A percentile compares a stretch with the other conserved stretches of the same genome.
Evolutionary conservation across 2,113 vertebrate genomes (phyloP).

Genomic region (Chascanopsetta lugubris): DNA sequence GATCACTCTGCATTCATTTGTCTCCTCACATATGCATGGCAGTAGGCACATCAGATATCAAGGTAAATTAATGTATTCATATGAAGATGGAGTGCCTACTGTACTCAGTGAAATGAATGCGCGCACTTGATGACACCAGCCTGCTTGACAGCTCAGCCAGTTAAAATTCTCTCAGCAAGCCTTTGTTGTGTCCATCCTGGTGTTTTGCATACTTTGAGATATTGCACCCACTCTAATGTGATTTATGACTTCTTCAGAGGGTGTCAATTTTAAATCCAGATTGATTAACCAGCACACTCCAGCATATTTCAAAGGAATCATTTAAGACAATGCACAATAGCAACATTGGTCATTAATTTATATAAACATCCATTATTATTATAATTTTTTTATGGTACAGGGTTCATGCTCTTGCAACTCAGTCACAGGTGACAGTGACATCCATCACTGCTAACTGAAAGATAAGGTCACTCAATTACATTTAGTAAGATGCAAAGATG

Average conservation of each 20-base stretch:
- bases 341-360: no score
- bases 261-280: not conserved
- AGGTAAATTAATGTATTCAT: slow-evolving; percentile 78
- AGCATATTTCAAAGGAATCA: no score
- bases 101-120: slow-evolving; percentile 69
- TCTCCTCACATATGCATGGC: slow-evolving; percentile 68
- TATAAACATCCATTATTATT: no score
- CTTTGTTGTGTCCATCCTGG: not conserved
- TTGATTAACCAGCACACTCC: not conserved
- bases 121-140: slow-evolving; percentile 36
- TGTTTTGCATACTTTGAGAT: slow-evolving; percentile 1
- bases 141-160: slow-evolving; percentile 26
- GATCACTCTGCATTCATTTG: slow-evolving; percentile 66
- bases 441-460: not conserved
- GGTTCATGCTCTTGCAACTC: not conserved
- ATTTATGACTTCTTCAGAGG: slow-evolving; percentile 19
- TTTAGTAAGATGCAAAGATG: not conserved
- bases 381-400: not conserved
- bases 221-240: not conserved
- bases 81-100: slow-evolving; percentile 72
- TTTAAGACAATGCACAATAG: no score
- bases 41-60: slow-evolving; percentile 73
- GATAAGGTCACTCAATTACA: not conserved
- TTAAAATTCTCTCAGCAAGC: slow-evolving; percentile 10
- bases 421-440: not conserved